Evolutionary conservation across 1,140 invertebrate genomes (phyloP), one percentile per base, ranked within the genome.

Genomic region (Orius insidiosus): DNA sequence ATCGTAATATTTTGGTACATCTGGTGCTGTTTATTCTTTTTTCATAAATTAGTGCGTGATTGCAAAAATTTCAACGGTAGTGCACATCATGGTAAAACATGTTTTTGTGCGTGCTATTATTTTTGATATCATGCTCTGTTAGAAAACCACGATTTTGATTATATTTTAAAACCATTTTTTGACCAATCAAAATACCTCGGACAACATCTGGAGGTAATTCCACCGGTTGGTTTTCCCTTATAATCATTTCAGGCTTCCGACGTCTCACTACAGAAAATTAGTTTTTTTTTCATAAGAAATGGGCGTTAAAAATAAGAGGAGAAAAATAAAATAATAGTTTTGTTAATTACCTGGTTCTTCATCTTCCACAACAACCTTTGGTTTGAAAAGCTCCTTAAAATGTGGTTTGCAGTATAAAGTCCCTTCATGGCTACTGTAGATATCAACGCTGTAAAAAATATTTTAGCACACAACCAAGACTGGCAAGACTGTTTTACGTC

Each of bases 321-420:
- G 19, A 45, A 18, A 43, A n/a, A n/a, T n/a, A n/a, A n/a, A n/a
- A n/a, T n/a, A n/a, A n/a, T n/a, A n/a, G n/a, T 33, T 33, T 33
- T n/a, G 7, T 7, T 33, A 67, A 66, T 72, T 71, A 81, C 78
- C 65, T 44, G 74, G 68, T 52, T 75, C 67, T 54, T 76, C 74
- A 41, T 74, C 70, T 56, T 86, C 82, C 10, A 69, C 58, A 8
- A 87, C 82, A 32, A 76, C 81, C 69, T 92, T 93, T 11, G 87
- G 87, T 50, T 85, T 79, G 62, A 95, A 92, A 7, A 93, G 70
- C 56, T 85, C 75, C 58, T 84, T 85, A 65, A 93, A 93, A 63
- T 94, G 88, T n/a, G 82, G 78, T 62, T 86, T 87, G 64, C 89
- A 95, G 64, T 88, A 94, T 6, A 92, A 60, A 41, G 70, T 71